These are phyloP conservation scores for Drosophila mimica DNA, from an alignment of 2,888 invertebrate genomes.

Conservation along the genomic window DNA sequence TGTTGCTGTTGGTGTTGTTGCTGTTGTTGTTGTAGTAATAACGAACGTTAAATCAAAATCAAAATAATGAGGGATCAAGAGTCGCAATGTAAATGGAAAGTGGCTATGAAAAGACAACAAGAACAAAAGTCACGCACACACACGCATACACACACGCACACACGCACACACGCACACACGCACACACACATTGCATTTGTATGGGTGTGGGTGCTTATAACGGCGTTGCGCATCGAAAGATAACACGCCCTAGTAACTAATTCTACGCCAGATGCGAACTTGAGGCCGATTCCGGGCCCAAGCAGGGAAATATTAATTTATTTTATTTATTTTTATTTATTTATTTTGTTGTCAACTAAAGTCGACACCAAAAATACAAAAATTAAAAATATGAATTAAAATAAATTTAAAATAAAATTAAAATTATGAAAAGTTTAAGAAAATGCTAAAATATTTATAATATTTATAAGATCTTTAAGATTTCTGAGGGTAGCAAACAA, in stretches of 20 bases:
- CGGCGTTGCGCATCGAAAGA: conserved; percentile 59
- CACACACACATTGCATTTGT: not conserved
- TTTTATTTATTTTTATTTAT: no score
- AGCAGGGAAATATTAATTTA: not conserved
- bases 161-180: conserved; percentile 23
- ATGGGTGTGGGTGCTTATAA: conserved; percentile 43
- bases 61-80: conserved; percentile 47
- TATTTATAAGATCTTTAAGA: no score
- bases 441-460: no score
- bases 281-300: not conserved
- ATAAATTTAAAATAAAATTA: no score
- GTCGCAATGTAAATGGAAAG: conserved; percentile 56
- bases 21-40: conserved; percentile 53
- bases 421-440: no score
- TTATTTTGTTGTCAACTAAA: no score
- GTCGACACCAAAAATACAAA: no score
- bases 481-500: no score
- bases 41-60: conserved; percentile 68
- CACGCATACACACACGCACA: conserved; percentile 2
- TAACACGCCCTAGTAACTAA: conserved; percentile 59
- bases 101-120: conserved; percentile 60
- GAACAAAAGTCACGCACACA: conserved; percentile 66
- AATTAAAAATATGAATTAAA: no score
- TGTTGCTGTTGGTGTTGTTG: no score
- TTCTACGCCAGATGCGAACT: conserved; percentile 45